Base-by-base conservation (phyloP, 2,888 invertebrate genomes). In the Nephrocerus scutellatus region DNA sequence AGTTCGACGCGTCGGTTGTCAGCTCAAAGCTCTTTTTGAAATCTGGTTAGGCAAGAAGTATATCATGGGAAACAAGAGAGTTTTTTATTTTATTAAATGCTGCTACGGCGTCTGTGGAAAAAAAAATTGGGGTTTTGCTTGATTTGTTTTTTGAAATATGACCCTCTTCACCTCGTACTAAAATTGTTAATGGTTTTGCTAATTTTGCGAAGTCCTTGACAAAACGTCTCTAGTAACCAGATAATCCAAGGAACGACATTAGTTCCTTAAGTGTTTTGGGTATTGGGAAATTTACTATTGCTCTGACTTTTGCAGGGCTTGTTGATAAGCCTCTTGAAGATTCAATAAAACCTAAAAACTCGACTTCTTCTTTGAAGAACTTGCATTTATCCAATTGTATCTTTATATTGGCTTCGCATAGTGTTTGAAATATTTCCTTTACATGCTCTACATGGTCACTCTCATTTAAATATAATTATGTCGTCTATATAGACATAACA, bases 81-180 rank as follows among this genome's bases (percentile, higher is more conserved):
- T 28, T 34, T 24, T 37, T 37, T 3, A 40, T 24, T 15, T 40
- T 44, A 10, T 33, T n/a, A n/a, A n/a, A n/a, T n/a, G n/a, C n/a
- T n/a, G n/a, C n/a, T n/a, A n/a, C n/a, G n/a, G n/a, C n/a, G 30
- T 18, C 26, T 23, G 35, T 19, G 15, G 35, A 21, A n/a, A 40
- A n/a, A 18, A 31, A 18, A 24, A 31, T 31, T 19, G 30, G 5
- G 5, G 24, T 12, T 35, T 18, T 36, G 9, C 25, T 19, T 20
- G 30, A 45, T 24, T 39, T 29, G 10, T 32, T 32, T 30, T 45
- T 45, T 18, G 42, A 42, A 19, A 42, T 36, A 10, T 34, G 33
- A 20, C 34, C 39, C 21, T 29, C 36, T 29, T 41, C 41, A 18
- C 36, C 33, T 32, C 39, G 39, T 33, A 41, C 8, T 3, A 39